A percentile compares a stretch with the other conserved stretches of the same genome.
Conservation (phyloP, 2,888 invertebrate species). For the Tachystola acroxantha region DNA sequence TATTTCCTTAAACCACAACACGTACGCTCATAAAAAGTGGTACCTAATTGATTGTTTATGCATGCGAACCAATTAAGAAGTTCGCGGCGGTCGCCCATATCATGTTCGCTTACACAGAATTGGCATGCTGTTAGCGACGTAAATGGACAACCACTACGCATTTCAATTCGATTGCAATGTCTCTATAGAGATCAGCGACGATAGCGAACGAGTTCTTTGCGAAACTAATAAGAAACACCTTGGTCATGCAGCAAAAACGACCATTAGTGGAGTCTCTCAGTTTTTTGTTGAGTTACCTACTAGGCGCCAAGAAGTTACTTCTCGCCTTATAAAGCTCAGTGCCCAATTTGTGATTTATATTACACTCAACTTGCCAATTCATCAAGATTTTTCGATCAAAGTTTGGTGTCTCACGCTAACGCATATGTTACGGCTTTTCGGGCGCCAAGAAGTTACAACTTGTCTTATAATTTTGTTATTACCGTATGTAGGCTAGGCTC, state of each 20-base stretch:
- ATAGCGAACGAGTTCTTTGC: conserved; percentile 7
- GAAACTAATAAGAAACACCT: neutral
- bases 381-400: no score
- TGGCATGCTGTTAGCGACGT: conserved; percentile 14
- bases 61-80: neutral
- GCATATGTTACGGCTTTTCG: no score
- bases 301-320: neutral
- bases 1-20: no score
- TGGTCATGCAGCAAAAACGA: conserved; percentile 1
- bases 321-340: no score
- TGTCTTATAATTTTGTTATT: conserved; percentile 9
- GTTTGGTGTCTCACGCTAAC: no score
- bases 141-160: conserved; percentile 15
- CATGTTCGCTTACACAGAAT: conserved; percentile 4
- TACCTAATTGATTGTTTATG: conserved; percentile 2
- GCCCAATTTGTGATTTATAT: no score
- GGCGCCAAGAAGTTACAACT: neutral
- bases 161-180: conserved; percentile 19
- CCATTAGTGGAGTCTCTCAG: neutral
- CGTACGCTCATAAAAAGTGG: conserved; percentile 3
- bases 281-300: neutral
- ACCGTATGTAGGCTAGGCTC: conserved; percentile 7
- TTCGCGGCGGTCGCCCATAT: conserved; percentile 1
- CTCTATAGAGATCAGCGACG: conserved; percentile 13
- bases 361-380: no score